Percentiles rank a stretch among this genome's conserved stretches.
Conservation (phyloP, 2,888 invertebrate species). For the Nasonovia ribisnigri region DNA sequence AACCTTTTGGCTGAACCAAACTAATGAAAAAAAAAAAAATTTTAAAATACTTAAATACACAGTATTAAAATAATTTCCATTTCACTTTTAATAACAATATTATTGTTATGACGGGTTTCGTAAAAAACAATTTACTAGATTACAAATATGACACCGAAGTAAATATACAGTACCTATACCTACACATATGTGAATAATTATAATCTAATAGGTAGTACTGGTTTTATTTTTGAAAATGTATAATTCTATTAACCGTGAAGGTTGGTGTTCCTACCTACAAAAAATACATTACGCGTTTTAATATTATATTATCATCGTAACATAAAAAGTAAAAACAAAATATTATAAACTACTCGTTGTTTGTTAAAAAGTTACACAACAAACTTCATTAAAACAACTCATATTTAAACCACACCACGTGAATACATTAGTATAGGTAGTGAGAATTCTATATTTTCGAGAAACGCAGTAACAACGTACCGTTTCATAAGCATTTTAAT, state of each 20-base stretch:
- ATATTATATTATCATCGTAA: not conserved
- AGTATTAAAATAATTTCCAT: not conserved
- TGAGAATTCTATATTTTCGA: not conserved
- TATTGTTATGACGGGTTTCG: not conserved
- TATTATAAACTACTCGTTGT: not conserved
- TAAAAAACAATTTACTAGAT: too few relatives aligned
- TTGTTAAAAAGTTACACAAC: not conserved
- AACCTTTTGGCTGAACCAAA: not conserved
- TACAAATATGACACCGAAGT: too few relatives aligned
- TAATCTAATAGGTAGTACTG: not conserved
- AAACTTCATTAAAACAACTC: not conserved
- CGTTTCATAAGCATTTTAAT: not conserved
- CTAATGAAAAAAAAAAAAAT: not conserved
- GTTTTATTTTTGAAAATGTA: not conserved
- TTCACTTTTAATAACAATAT: not conserved
- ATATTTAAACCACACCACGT: not conserved
- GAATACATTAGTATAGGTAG: not conserved
- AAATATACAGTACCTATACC: not conserved
- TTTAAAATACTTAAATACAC: not conserved
- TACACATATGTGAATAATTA: not conserved
- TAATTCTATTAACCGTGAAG: not conserved
- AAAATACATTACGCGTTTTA: not conserved
- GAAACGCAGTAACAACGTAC: not conserved
- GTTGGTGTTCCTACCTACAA: not conserved
- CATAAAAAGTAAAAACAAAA: not conserved